Percentiles rank a stretch among this genome's conserved stretches.
These are phyloP conservation scores for Jaculus jaculus DNA, from an alignment of 2,113 vertebrate species.

Conservation along the genomic window DNA sequence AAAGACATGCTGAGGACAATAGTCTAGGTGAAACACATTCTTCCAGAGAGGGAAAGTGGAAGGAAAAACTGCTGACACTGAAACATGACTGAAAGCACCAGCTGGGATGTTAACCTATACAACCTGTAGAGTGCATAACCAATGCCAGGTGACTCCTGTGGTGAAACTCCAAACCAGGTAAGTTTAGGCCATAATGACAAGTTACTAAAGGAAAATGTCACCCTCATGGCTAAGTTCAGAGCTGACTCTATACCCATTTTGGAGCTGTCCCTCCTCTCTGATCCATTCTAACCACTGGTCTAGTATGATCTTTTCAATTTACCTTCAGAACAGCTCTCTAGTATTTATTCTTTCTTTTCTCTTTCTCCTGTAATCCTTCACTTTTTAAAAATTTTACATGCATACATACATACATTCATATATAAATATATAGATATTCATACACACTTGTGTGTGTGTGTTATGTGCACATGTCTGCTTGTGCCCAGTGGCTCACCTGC, in stretches of 20 bases:
- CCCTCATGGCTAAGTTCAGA: not conserved
- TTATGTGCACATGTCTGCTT: no score
- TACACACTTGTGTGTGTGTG: no score
- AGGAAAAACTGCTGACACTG: not conserved
- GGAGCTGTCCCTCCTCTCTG: not conserved
- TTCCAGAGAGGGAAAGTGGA: not conserved
- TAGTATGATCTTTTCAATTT: not conserved
- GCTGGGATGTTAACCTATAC: not conserved
- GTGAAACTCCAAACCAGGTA: not conserved
- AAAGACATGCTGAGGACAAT: not conserved
- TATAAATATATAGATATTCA: no score
- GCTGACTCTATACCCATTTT: not conserved
- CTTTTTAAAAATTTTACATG: no score
- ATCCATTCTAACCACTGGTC: not conserved
- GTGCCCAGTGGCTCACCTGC: no score
- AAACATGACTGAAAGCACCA: not conserved
- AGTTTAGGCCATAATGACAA: not conserved
- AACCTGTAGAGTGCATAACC: not conserved
- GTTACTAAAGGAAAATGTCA: not conserved
- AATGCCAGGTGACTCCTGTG: not conserved
- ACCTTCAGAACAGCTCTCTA: not conserved
- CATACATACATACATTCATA: no score
- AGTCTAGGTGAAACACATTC: not conserved
- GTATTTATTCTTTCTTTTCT: not conserved
- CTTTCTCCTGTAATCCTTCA: not conserved